Evolutionary conservation across 2,113 vertebrate species (phyloP).

Genomic region (Emydocephalus ijimae): DNA sequence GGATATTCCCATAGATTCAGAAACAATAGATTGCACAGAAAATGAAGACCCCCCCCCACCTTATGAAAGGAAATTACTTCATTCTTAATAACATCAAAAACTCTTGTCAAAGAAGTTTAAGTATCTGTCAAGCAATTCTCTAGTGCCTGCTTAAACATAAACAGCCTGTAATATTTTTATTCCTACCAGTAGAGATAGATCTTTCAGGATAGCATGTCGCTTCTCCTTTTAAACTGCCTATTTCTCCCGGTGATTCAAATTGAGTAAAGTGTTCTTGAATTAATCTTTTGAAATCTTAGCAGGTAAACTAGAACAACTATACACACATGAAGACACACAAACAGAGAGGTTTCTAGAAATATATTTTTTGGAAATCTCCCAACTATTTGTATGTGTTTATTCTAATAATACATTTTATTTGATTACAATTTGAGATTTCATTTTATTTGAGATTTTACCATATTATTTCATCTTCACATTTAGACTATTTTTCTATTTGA

Average conservation of each 20-base stretch:
- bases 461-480: neutral
- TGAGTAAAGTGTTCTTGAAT: neutral
- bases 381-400: neutral
- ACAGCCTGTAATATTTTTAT: conserved; percentile 15
- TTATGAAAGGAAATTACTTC: neutral
- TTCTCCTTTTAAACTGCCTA: conserved; percentile 15
- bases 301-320: neutral
- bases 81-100: conserved; percentile 3
- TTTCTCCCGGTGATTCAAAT: neutral
- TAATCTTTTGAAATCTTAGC: conserved; percentile 1
- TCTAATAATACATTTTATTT: neutral
- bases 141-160: conserved; percentile 1
- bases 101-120: neutral
- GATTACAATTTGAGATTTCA: neutral
- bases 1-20: neutral
- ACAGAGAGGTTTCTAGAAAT: neutral
- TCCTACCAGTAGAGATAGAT: conserved; percentile 1
- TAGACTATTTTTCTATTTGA: neutral
- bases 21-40: neutral
- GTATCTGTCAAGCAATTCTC: conserved; percentile 13
- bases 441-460: neutral
- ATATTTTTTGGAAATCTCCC: neutral
- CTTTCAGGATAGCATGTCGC: conserved; percentile 1
- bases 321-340: too few relatives aligned
- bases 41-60: neutral